Evolutionary conservation across 2,797 vertebrate genomes (phyloP), one percentile per base, ranked within the genome.

Genomic region (Sebastolobus alascanus): DNA sequence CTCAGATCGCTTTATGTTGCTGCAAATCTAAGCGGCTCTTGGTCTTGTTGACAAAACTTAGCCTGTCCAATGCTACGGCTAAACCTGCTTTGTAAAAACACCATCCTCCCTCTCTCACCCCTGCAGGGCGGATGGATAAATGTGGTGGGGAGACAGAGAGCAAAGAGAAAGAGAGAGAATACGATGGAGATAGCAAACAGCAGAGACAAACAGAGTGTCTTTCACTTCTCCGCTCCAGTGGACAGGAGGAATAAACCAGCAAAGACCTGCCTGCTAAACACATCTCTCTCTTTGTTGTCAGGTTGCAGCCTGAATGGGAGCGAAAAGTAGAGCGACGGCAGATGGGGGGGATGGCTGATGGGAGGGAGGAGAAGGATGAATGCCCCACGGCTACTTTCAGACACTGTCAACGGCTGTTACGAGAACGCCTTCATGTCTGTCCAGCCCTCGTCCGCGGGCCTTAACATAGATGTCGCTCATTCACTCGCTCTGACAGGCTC

Each of bases 201-300:
- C 72, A 63, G 81, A 92, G 82, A 93, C 90, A 93, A 91, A 94
- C 90, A 87, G 85, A 88, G 79, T 79, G 88, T 85, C 90, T 92
- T 87, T 91, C 83, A 80, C 87, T 85, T 87, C 88, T 90, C 70
- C 69, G 90, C 93, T 93, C 89, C 87, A 91, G 76, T 88, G 89
- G 90, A 90, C 92, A 89, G 85, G 79, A 72, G 86, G 87, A 90
- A 90, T 87, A 93, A 92, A 93, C 89, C 85, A 74, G 91, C 89
- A 84, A 90, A 89, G 91, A 91, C 93, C 93, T 88, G 91, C 91
- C 89, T 90, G 88, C 88, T 91, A 90, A 94, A 93, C 90, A 92
- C 89, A 82, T 92, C 92, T 84, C 87, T 80, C 75, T 89, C 93
- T 94, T 95, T 95, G 94, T 95, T 94, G 93, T 93, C 90, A 90